Evolutionary conservation across 1,140 invertebrate species (phyloP), one percentile per base, ranked within the genome.

Genomic region (Venustaconcha ellipsiformis): DNA sequence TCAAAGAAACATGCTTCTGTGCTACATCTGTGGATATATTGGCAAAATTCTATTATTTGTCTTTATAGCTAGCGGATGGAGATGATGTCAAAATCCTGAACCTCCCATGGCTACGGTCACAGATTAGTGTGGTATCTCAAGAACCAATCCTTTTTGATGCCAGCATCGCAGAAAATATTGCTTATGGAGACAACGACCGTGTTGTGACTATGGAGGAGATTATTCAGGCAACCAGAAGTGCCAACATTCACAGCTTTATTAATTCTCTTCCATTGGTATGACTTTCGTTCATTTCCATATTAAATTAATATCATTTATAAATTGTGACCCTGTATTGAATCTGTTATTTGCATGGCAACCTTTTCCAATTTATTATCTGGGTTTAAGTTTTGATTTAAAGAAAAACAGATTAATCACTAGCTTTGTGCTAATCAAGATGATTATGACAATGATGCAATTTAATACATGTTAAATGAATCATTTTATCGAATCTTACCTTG

Each of bases 221-320:
- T 15, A 93, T 95, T 1, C 91, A 92, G 74, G 95, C 95, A 5
- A 94, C 96, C 1, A 95, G 93, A 84, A 92, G 93, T 75, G 95
- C 96, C 0, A 97, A 97, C 84, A 96, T 97, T 57, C 95, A 96
- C 79, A 91, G 92, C 58, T 97, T 97, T 83, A 93, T 97, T 15
- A 89, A 92, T 69, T 92, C 92, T 57, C 89, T 97, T 82, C 96
- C 96, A 20, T 63, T 77, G 76, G 82, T 83, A 74, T 66, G 37
- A 18, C 26, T n/a, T 58, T 48, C 37, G 4, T 48, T 48, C 0
- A 48, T 8, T 8, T 8, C 37, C 37, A 5, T 48, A 0, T 48
- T 48, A 48, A 48, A 48, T 11, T 48, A 48, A 48, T 48, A 48
- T 48, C 4, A 11, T 48, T 48, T 48, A 48, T 48, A 48, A 48